Evolutionary conservation across 1,140 invertebrate genomes (phyloP), one percentile per base, ranked within the genome.

Genomic region (Heliothis virescens): DNA sequence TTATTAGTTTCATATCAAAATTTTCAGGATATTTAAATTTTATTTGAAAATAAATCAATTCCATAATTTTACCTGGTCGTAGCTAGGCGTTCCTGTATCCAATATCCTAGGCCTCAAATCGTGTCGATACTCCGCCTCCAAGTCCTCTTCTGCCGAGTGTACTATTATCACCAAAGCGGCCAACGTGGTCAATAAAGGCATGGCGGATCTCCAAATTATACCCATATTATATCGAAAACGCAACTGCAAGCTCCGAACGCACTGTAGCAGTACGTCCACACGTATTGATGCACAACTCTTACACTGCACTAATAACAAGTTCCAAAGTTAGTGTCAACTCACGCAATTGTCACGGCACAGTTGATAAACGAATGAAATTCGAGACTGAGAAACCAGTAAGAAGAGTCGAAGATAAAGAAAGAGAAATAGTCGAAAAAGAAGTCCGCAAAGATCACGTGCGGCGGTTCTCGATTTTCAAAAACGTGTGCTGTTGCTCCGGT

Each of bases 151-250:
- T 15, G 89, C 91, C 5, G 92, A 90, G 57, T 94, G 89, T 74
- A 91, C 92, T 34, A 94, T 92, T 55, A 94, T 93, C 72, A 94
- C 92, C 86, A 94, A 82, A 65, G 92, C 93, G 76, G 93, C 93
- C 79, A 94, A 86, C 79, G 90, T 93, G 85, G 90, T 92, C 78
- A 94, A 82, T 78, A 94, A 86, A 47, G 90, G 89, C 91, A 94
- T 94, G 34, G 86, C 82, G 75, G 26, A 65, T 83, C 75, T 91
- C 89, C 85, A 84, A 84, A 72, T 87, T 79, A 86, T 86, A 91
- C 91, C 91, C 92, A 94, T 94, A 92, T 91, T 94, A 92, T 89
- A 89, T 74, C 82, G 87, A 84, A 57, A 52, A 77, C 69, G 55
- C 47, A 78, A 65, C 47, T 59, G 21, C 2, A 67, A 82, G 11